Percentiles rank a stretch among this genome's conserved stretches.
These are phyloP conservation scores for Cylloceria caligata DNA, from an alignment of 2,888 invertebrate genomes.

Conservation along the genomic window DNA sequence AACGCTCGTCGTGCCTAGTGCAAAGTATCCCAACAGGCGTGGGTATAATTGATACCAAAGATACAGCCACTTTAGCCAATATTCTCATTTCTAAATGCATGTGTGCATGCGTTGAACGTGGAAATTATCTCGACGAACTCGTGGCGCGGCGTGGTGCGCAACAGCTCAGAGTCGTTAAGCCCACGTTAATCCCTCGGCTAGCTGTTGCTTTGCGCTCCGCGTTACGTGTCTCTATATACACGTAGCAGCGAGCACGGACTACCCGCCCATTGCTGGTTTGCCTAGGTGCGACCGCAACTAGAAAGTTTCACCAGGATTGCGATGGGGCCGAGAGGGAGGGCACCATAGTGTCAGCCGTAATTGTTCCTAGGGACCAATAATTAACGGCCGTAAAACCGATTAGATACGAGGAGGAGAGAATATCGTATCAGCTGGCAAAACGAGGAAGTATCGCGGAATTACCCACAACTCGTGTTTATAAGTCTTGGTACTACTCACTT, in stretches of 20 bases:
- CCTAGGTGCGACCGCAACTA: slow-evolving; percentile 47
- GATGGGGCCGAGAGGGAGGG: slow-evolving; percentile 23
- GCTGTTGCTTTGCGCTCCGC: slow-evolving; percentile 62
- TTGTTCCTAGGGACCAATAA: slow-evolving; percentile 78
- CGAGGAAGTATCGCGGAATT: slow-evolving; percentile 58
- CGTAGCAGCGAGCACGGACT: slow-evolving; percentile 15
- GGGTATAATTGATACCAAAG: slow-evolving; percentile 43
- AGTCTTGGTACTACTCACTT: slow-evolving; percentile 32
- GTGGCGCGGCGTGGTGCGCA: not conserved
- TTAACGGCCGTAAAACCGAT: slow-evolving; percentile 76
- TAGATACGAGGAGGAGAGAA: slow-evolving; percentile 71
- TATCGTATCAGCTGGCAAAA: slow-evolving; percentile 60
- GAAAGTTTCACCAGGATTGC: slow-evolving; percentile 61
- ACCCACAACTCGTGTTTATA: slow-evolving; percentile 12
- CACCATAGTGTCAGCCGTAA: slow-evolving; percentile 70
- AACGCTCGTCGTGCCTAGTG: slow-evolving; percentile 43
- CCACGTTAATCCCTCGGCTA: slow-evolving; percentile 64
- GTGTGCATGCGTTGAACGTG: slow-evolving; percentile 21
- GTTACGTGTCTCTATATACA: slow-evolving; percentile 4
- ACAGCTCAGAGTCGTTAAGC: slow-evolving; percentile 55
- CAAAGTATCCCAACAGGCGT: slow-evolving; percentile 13
- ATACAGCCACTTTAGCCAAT: not conserved
- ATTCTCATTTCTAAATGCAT: slow-evolving; percentile 21
- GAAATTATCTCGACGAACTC: slow-evolving; percentile 49
- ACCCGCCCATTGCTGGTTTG: slow-evolving; percentile 31